Evolutionary conservation across 2,113 vertebrate genomes (phyloP), one percentile per base, ranked within the genome.

Genomic region (Psilopogon haemacephalus): DNA sequence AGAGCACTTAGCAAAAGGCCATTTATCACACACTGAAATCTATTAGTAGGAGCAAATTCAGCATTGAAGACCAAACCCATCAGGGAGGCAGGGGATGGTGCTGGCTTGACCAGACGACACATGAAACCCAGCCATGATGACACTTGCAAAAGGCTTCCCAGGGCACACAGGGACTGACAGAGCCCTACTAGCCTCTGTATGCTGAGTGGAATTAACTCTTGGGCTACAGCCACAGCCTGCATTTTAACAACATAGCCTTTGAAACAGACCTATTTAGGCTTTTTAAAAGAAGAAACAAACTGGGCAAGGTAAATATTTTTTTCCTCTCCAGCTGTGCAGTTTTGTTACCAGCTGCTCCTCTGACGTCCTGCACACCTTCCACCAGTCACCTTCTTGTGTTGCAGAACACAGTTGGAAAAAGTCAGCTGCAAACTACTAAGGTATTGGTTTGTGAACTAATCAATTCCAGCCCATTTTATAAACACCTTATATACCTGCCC

Each of bases 71-170:
- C 13, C 26, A 58, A 82, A 70, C 4, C 72, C 23, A 40, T 27
- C 1, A 0, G 4, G 6, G 8, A 4, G 8, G 5, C 6, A 20
- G 8, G 12, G 20, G 12, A 24, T 62, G 37, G n/a, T 1, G 1
- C 26, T 64, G 48, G 15, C 16, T 26, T 40, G 12, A 52, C 40
- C 12, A 3, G 13, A 11, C 0, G 0, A 35, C 6, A 52, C 4
- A 24, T 0, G 0, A 80, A 73, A 40, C 5, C 19, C 28, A 40
- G 37, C 9, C 50, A 44, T 2, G 0, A 26, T 1, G 2, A 72
- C 23, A 18, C 44, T 48, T 65, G 24, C 12, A 60, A 60, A 35
- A 93, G 17, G n/a, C 27, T 38, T 26, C 12, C 19, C 10, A 27
- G 30, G 27, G 8, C 44, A 42, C 18, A 35, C 4, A 58, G 24